phyloP scores from a whole-genome alignment of 2,113 vertebrate species.

The Periophthalmus modestus region DNA sequence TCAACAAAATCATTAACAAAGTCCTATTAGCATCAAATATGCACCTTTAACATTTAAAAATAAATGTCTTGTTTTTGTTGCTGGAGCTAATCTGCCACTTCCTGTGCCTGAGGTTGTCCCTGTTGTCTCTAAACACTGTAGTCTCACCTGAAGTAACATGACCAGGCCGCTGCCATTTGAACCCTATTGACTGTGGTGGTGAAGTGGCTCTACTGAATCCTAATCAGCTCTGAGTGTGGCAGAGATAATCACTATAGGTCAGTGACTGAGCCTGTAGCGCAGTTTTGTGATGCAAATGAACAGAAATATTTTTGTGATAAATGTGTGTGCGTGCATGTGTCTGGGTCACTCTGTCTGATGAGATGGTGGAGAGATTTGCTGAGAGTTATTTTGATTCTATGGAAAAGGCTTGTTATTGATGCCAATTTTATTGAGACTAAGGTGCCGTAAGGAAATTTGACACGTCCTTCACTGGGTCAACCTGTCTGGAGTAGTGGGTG shows the following conservation, averaged over 20 bases:
- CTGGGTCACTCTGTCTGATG: not conserved
- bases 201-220: not conserved
- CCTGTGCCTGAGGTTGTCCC: not conserved
- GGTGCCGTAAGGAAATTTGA: no score
- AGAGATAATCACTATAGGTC: constrained; percentile 3
- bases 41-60: not conserved
- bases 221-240: constrained; percentile 4
- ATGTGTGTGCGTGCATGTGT: not conserved
- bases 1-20: no score
- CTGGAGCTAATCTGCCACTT: not conserved
- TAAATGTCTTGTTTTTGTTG: not conserved
- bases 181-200: constrained; percentile 5
- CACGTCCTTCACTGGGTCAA: no score
- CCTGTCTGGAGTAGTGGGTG: no score
- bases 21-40: not conserved
- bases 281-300: constrained; percentile 8
- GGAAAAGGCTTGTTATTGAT: no score
- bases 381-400: no score
- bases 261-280: not conserved
- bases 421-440: no score
- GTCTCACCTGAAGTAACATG: constrained; percentile 7
- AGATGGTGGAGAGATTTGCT: not conserved
- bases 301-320: not conserved
- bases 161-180: not conserved
- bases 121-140: constrained; percentile 7